These are phyloP conservation scores for Diprion similis DNA, from an alignment of 1,140 invertebrate species.

Conservation along the genomic window DNA sequence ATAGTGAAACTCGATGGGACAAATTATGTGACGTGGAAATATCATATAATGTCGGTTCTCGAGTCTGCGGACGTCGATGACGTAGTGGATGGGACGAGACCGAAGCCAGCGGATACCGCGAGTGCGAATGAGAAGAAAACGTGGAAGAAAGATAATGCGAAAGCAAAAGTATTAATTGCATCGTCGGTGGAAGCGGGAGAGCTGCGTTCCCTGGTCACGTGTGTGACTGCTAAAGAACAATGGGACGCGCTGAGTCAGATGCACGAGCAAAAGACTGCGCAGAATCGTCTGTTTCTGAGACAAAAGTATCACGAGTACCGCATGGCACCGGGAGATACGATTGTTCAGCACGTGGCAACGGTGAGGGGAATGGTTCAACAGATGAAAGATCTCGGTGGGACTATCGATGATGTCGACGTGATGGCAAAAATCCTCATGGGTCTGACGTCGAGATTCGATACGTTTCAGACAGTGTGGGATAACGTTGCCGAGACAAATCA, in stretches of 20 bases:
- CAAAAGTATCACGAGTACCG: slow-evolving; percentile 47
- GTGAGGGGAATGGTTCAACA: slow-evolving; percentile 17
- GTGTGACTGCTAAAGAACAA: slow-evolving; percentile 36
- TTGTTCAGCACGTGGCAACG: slow-evolving; percentile 36
- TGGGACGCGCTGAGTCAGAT: slow-evolving; percentile 35
- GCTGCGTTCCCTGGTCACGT: slow-evolving; percentile 37
- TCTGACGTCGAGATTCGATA: background rate
- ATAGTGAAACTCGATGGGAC: slow-evolving; percentile 38
- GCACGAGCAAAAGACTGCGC: slow-evolving; percentile 32
- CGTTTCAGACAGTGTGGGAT: slow-evolving; percentile 6
- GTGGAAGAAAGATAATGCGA: slow-evolving; percentile 43
- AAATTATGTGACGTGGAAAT: slow-evolving; percentile 46
- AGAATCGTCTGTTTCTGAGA: slow-evolving; percentile 24
- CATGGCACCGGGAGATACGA: slow-evolving; percentile 37
- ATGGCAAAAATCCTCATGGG: slow-evolving; percentile 7
- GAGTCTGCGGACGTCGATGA: slow-evolving; percentile 36
- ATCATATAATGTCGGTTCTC: slow-evolving; percentile 43
- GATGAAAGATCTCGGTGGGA: slow-evolving; percentile 11
- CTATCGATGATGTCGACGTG: slow-evolving; percentile 4
- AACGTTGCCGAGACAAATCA: slow-evolving; percentile 15
- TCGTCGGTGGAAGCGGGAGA: slow-evolving; percentile 43
- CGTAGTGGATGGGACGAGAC: slow-evolving; percentile 29
- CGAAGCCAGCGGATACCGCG: slow-evolving; percentile 2
- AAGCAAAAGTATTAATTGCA: slow-evolving; percentile 45
- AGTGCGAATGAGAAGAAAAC: background rate